phyloP scores from a whole-genome alignment of 1,140 invertebrate species.

The Ctenoplectra terminalis region DNA sequence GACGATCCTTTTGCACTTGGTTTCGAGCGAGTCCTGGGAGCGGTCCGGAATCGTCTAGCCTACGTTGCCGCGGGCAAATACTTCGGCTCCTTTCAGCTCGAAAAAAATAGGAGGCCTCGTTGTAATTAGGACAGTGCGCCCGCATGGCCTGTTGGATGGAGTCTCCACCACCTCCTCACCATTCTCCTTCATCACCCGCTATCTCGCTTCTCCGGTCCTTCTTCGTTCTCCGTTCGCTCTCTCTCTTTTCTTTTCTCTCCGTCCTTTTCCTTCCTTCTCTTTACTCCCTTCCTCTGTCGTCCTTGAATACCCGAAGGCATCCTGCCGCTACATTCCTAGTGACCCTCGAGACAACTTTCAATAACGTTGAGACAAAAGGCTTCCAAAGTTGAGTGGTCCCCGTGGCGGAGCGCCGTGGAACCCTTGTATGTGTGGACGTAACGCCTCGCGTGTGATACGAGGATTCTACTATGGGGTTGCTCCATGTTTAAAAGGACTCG shows the following conservation, averaged over 20 bases:
- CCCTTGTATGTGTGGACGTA: slow-evolving; percentile 6
- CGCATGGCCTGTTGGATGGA: slow-evolving; percentile 76
- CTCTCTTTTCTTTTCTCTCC: slow-evolving; percentile 46
- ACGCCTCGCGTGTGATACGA: slow-evolving; percentile 7
- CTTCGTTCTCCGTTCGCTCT: slow-evolving; percentile 17
- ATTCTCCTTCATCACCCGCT: slow-evolving; percentile 71
- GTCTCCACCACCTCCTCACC: slow-evolving; percentile 50
- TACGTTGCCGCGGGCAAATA: slow-evolving; percentile 78
- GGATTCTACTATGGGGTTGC: neutral
- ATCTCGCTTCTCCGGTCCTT: slow-evolving; percentile 47
- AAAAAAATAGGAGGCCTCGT: slow-evolving; percentile 79
- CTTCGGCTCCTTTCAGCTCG: slow-evolving; percentile 80
- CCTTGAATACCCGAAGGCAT: slow-evolving; percentile 63
- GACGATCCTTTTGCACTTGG: slow-evolving; percentile 76
- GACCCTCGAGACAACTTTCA: slow-evolving; percentile 77
- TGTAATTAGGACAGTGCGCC: slow-evolving; percentile 83
- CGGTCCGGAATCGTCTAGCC: slow-evolving; percentile 76
- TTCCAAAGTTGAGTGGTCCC: slow-evolving; percentile 61
- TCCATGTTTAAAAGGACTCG: slow-evolving; percentile 3
- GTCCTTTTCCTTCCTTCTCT: neutral
- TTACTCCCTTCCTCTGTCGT: slow-evolving; percentile 42
- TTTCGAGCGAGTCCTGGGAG: slow-evolving; percentile 72
- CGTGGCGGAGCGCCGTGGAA: slow-evolving; percentile 17
- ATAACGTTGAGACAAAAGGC: slow-evolving; percentile 71
- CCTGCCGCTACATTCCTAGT: slow-evolving; percentile 78